phyloP scores from a whole-genome alignment of 2,113 vertebrate species.

The Gadus chalcogrammus region DNA sequence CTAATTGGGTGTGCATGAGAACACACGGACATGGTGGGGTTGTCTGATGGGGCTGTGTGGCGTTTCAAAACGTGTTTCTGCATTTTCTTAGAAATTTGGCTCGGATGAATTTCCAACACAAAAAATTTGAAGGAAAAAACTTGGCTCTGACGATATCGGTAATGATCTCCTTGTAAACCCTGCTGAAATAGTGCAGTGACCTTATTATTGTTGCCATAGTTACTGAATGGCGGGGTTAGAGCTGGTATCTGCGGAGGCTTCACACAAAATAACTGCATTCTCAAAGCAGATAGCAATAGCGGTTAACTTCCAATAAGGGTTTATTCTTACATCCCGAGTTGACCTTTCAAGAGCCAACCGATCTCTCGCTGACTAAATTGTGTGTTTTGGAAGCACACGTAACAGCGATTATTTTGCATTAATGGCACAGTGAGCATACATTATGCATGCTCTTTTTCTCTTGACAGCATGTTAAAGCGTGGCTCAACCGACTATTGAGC shows the following conservation, averaged over 20 bases:
- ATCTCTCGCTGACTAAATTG: too few relatives aligned
- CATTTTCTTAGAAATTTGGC: slow-evolving; percentile 29
- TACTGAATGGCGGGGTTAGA: slow-evolving; percentile 58
- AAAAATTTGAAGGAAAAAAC: slow-evolving; percentile 37
- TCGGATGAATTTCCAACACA: slow-evolving; percentile 51
- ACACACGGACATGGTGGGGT: too few relatives aligned
- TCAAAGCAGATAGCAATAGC: slow-evolving; percentile 32
- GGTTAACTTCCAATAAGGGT: slow-evolving; percentile 23
- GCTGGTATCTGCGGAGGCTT: slow-evolving; percentile 49
- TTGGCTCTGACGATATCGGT: slow-evolving; percentile 46
- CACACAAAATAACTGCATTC: slow-evolving; percentile 43
- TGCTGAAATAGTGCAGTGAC: slow-evolving; percentile 59
- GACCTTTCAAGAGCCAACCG: too few relatives aligned
- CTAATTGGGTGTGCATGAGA: slow-evolving; percentile 20
- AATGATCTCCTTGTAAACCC: slow-evolving; percentile 61
- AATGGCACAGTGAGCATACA: too few relatives aligned
- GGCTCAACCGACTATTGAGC: too few relatives aligned
- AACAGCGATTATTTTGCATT: too few relatives aligned
- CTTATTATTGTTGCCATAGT: slow-evolving; percentile 68
- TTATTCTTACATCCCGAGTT: neutral
- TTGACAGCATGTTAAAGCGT: too few relatives aligned
- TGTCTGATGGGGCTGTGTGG: too few relatives aligned
- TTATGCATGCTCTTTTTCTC: too few relatives aligned
- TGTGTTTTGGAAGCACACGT: too few relatives aligned
- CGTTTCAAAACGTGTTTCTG: slow-evolving; percentile 20